Conservation (phyloP, 1,140 invertebrate species). For the Zaprionus capensis region DNA sequence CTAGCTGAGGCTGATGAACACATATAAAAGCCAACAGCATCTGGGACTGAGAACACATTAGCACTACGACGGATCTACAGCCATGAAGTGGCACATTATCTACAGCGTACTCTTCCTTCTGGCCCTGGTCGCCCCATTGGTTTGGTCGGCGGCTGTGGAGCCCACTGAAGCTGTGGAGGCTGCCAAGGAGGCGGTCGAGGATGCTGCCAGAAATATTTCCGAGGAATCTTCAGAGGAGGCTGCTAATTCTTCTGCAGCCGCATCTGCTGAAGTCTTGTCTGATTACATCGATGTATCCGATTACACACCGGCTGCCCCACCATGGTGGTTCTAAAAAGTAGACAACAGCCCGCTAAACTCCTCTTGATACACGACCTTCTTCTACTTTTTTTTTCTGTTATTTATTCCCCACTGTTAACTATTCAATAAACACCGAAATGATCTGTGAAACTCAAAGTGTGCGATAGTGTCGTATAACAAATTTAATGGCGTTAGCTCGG, state of each 20-base stretch:
- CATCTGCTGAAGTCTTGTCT: neutral
- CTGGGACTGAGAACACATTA: conserved; percentile 8
- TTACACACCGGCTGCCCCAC: neutral
- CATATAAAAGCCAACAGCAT: conserved; percentile 33
- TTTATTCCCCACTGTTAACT: conserved; percentile 12
- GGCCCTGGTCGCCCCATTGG: conserved; percentile 28
- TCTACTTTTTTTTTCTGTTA: conserved; percentile 3
- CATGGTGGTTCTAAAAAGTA: conserved; percentile 28
- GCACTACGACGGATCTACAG: neutral
- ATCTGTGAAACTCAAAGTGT: neutral
- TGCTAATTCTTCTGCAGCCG: neutral
- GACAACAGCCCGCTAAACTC: neutral
- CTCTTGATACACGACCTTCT: neutral
- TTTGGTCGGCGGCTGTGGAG: conserved; percentile 8
- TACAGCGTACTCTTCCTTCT: conserved; percentile 16
- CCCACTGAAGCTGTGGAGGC: neutral
- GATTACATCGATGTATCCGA: conserved; percentile 35
- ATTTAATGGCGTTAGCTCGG: neutral
- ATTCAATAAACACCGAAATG: neutral
- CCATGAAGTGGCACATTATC: conserved; percentile 41
- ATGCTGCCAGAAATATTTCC: neutral
- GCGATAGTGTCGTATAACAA: neutral
- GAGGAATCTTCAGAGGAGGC: neutral
- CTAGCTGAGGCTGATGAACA: neutral
- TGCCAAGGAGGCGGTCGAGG: conserved; percentile 5